A percentile compares a stretch with the other conserved stretches of the same genome.
Conservation (phyloP, 2,113 vertebrate genomes). For the Indicator indicator region DNA sequence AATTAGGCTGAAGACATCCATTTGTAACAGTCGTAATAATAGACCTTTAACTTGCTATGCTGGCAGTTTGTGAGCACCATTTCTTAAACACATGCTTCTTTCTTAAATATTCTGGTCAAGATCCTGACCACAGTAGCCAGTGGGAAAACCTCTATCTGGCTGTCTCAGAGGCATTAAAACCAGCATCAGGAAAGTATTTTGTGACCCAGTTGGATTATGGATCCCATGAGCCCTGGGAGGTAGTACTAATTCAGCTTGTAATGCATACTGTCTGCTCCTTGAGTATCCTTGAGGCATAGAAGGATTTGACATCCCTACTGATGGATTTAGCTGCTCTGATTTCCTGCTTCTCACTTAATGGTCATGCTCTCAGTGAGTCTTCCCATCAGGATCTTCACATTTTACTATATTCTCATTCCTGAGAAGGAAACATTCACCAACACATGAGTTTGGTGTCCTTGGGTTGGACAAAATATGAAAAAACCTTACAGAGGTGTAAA, state of each 20-base stretch:
- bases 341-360: fast-evolving
- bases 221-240: not conserved
- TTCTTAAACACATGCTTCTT: not conserved
- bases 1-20: not conserved
- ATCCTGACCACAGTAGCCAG: not conserved
- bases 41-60: not conserved
- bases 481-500: not conserved
- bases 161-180: not conserved
- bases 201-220: not conserved
- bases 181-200: not conserved
- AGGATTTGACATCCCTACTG: not conserved
- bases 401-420: not conserved
- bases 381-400: not conserved
- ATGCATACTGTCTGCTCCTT: not conserved
- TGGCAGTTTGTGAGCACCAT: not conserved
- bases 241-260: not conserved
- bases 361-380: not conserved
- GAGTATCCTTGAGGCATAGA: not conserved
- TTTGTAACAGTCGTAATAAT: not conserved
- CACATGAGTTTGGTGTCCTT: not conserved
- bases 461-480: not conserved
- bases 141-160: not conserved
- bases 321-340: not conserved
- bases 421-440: not conserved
- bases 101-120: not conserved